These are phyloP conservation scores for Thereuonema tuberculata DNA, from an alignment of 1,140 invertebrate species.

Conservation along the genomic window DNA sequence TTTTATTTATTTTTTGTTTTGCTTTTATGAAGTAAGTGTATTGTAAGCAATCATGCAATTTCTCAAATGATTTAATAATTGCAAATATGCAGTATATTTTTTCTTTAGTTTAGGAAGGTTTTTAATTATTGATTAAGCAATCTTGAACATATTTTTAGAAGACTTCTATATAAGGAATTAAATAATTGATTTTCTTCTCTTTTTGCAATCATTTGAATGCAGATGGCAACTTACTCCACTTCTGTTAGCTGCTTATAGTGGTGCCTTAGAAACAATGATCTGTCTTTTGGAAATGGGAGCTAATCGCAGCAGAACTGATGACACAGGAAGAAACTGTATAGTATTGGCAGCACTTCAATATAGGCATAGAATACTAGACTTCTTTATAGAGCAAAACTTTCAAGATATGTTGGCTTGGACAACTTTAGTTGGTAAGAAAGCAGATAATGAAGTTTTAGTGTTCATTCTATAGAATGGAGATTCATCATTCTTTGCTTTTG, in stretches of 20 bases:
- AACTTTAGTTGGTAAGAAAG: background rate
- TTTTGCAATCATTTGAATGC: too few species aligned
- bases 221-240: background rate
- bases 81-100: too few species aligned
- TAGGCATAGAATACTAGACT: background rate
- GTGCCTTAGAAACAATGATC: slow-evolving; percentile 3
- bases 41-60: too few species aligned
- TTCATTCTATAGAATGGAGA: background rate
- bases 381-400: background rate
- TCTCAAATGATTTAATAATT: too few species aligned
- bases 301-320: background rate
- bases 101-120: too few species aligned
- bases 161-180: too few species aligned
- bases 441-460: background rate
- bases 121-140: too few species aligned
- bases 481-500: too few species aligned
- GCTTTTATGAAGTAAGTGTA: too few species aligned
- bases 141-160: too few species aligned
- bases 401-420: slow-evolving; percentile 1
- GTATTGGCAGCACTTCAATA: slow-evolving; percentile 2
- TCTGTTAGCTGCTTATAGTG: background rate
- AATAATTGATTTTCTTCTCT: too few species aligned
- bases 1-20: too few species aligned
- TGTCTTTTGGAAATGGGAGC: slow-evolving; percentile 4
- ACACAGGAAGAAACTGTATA: background rate